These are phyloP conservation scores for Hypsibius dujardini DNA, from an alignment of 1,140 invertebrate genomes.

Conservation along the genomic window DNA sequence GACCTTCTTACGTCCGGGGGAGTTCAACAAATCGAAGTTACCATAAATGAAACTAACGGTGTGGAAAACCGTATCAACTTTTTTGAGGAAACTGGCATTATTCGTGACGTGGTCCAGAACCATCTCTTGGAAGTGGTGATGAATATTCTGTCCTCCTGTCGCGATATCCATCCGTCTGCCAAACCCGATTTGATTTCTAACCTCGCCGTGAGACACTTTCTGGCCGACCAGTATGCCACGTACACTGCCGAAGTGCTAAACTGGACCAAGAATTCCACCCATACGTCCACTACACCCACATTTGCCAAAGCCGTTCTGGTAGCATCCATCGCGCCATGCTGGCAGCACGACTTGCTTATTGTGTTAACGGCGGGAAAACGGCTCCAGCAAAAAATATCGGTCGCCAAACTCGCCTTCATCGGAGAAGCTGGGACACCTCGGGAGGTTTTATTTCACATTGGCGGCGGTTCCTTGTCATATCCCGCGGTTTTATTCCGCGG, in stretches of 20 bases:
- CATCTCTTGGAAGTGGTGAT: conserved; percentile 22
- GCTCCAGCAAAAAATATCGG: background rate
- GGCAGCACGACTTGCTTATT: background rate
- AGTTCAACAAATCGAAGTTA: background rate
- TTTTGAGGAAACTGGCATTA: conserved; percentile 23
- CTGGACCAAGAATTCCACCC: background rate
- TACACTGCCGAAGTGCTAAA: background rate
- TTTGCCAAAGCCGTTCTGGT: background rate
- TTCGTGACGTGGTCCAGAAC: conserved; percentile 25
- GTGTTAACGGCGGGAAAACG: background rate
- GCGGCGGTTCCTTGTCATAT: background rate
- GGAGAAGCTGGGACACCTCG: background rate
- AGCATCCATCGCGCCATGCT: background rate
- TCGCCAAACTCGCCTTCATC: background rate
- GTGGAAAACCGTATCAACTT: background rate
- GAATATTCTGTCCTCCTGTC: background rate
- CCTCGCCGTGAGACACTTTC: background rate
- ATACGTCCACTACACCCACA: background rate
- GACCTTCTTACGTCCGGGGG: background rate
- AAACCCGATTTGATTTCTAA: background rate
- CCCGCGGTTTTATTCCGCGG: background rate
- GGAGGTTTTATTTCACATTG: conserved; percentile 1
- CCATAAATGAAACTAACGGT: background rate
- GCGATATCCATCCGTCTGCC: background rate
- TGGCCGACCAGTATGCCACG: background rate